Evolutionary conservation across 2,797 vertebrate genomes (phyloP), one percentile per base, ranked within the genome.

Genomic region (Manis javanica): DNA sequence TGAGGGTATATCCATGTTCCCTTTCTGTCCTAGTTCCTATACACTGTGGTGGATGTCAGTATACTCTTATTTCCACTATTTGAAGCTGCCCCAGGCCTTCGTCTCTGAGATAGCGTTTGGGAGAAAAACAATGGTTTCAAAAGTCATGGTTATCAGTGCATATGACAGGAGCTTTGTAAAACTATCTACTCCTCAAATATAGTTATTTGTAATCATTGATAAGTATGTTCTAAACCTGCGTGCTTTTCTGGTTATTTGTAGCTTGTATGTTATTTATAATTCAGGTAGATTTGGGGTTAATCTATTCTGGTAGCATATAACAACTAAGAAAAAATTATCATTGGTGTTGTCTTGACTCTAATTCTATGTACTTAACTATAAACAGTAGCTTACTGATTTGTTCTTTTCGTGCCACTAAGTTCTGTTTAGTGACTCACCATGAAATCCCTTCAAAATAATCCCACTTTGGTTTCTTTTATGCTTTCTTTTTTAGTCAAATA

Each of bases 401-500:
- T 92, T 96, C 92, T 88, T 72, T 96, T 49, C 87, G 34, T 93
- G 91, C 90, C 49, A 24, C 55, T 72, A 88, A 81, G 64, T 53
- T 93, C 95, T 97, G 14, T 83, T 86, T 87, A 90, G 46, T 71
- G 93, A 97, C 68, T 95, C 82, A 78, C 82, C 55, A 74, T 81
- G 87, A 95, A 94, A 87, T 96, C 53, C 49, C 71, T 59, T 66
- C 26, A 51, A 96, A 87, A 93, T 89, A 61, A 53, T 90, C 64
- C 66, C 91, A 71, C 75, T 64, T 83, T 61, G 49, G 46, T 77
- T 91, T 42, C 46, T 68, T 72, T 89, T 64, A 39, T 96, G 59
- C 94, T 95, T 95, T 81, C n/a, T 51, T 78, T 92, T 94, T 91
- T 87, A 93, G 95, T 55, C 91, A 95, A 96, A 90, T 95, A 96